Percentiles rank a stretch among this genome's conserved stretches.
Evolutionary conservation across 2,797 vertebrate species (phyloP).

Genomic region (Siniperca undulata): DNA sequence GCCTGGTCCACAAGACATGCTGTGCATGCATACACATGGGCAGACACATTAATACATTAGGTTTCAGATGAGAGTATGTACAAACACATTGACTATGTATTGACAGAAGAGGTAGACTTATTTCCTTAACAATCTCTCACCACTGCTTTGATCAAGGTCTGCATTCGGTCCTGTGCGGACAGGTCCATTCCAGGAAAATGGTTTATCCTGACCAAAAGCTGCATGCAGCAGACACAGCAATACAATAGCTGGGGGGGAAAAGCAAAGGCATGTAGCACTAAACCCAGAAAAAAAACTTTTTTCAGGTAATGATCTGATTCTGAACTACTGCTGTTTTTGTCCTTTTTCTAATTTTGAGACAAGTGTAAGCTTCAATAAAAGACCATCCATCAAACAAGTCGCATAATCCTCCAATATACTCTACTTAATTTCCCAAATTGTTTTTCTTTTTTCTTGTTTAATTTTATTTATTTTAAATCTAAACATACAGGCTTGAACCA

Average conservation of each 20-base stretch:
- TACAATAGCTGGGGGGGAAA: constrained; percentile 64
- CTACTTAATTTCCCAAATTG: not conserved
- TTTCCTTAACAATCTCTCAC: constrained; percentile 53
- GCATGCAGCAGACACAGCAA: constrained; percentile 76
- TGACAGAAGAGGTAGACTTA: not conserved
- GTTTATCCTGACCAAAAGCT: not conserved
- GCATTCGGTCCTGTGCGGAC: fast-evolving
- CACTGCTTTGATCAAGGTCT: not conserved
- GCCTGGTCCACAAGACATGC: constrained; percentile 70
- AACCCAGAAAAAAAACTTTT: not conserved
- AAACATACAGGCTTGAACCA: not conserved
- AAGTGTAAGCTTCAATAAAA: not conserved
- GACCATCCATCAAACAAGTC: not conserved
- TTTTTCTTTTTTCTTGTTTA: not conserved
- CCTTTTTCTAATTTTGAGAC: not conserved
- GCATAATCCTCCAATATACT: not conserved
- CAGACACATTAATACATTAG: not conserved
- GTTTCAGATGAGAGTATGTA: not conserved
- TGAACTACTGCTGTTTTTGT: not conserved
- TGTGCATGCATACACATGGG: constrained; percentile 34
- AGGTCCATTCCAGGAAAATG: constrained; percentile 14
- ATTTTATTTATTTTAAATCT: not conserved
- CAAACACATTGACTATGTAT: not conserved
- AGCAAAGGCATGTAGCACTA: not conserved
- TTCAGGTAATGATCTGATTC: not conserved